Percentiles rank a stretch among this genome's conserved stretches.
These are phyloP conservation scores for Geotrupes spiniger DNA, from an alignment of 2,888 invertebrate species.

Conservation along the genomic window DNA sequence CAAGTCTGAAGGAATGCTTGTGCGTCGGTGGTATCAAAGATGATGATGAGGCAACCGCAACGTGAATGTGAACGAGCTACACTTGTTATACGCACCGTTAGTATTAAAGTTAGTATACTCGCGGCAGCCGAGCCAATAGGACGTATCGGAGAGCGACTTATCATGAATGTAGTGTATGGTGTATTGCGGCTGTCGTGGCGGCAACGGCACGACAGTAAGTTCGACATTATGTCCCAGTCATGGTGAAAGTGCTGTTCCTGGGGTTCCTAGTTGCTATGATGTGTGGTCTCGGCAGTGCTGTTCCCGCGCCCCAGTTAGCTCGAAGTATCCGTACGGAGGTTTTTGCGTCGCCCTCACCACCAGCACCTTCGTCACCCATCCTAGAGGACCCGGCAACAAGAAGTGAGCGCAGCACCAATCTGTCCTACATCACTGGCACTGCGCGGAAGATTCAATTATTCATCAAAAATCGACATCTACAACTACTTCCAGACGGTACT, in stretches of 20 bases:
- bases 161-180: constrained; percentile 40
- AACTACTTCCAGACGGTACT: constrained; percentile 79
- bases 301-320: constrained; percentile 39
- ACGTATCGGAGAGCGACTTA: constrained; percentile 35
- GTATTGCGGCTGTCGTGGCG: constrained; percentile 52
- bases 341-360: constrained; percentile 30
- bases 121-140: constrained; percentile 53
- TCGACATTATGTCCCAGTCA: constrained; percentile 51
- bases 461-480: constrained; percentile 79
- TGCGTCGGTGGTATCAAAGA: constrained; percentile 21
- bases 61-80: constrained; percentile 24
- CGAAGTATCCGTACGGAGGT: constrained; percentile 32
- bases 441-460: constrained; percentile 79
- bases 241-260: constrained; percentile 52
- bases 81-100: constrained; percentile 7
- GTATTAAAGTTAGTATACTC: constrained; percentile 46
- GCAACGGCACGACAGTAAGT: constrained; percentile 43
- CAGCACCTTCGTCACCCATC: constrained; percentile 23
- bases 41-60: constrained; percentile 10
- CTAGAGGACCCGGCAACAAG: constrained; percentile 50
- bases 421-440: constrained; percentile 77
- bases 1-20: constrained; percentile 16
- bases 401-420: constrained; percentile 75
- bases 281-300: constrained; percentile 48
- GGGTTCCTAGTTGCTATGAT: constrained; percentile 50